Base-by-base conservation (phyloP, 2,797 vertebrate species). In the Karalla daura region DNA sequence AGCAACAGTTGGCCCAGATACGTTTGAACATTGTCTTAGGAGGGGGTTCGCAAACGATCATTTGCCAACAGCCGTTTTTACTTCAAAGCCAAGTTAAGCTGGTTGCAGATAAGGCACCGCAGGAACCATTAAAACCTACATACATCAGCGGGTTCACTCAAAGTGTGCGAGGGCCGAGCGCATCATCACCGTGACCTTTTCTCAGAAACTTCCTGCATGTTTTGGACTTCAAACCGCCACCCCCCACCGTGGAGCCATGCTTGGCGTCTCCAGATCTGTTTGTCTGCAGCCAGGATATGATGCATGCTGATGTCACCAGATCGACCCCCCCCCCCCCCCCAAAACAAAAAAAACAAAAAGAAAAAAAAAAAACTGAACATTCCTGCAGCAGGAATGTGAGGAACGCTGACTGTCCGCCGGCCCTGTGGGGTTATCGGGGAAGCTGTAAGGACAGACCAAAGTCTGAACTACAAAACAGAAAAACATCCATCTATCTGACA, bases 241-340 rank as follows among this genome's bases (percentile, higher is more conserved):
- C 30, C 10, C 49, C 64, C 23, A 2, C 7, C 60, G 43, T 65
- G 47, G 14, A 24, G 15, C 49, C 27, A 2, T 35, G 35, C 27
- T 3, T 35, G 35, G 20, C 28, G 13, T 52, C 60, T 49, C 2
- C 46, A 9, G 17, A 39, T 49, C 41, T 71, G 61, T 78, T 80
- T 76, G 40, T 60, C 74, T 54, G 25, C 68, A 59, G 77, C 36
- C 70, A 81, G 81, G 81, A 84, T 78, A 56, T 83, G 86, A 82
- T 75, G 74, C 70, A 61, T n/a, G 32, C 47, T 65, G 60, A 78
- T 70, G 74, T 78, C 83, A 84, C 63, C 47, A 67, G 41, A 53
- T 60, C 45, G 14, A 49, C 30, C n/a, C 53, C 32, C n/a, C n/a
- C n/a, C n/a, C n/a, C n/a, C n/a, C n/a, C n/a, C n/a, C n/a, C n/a